These are phyloP conservation scores for Pollachius pollachius DNA, from an alignment of 2,113 vertebrate species.

Conservation along the genomic window DNA sequence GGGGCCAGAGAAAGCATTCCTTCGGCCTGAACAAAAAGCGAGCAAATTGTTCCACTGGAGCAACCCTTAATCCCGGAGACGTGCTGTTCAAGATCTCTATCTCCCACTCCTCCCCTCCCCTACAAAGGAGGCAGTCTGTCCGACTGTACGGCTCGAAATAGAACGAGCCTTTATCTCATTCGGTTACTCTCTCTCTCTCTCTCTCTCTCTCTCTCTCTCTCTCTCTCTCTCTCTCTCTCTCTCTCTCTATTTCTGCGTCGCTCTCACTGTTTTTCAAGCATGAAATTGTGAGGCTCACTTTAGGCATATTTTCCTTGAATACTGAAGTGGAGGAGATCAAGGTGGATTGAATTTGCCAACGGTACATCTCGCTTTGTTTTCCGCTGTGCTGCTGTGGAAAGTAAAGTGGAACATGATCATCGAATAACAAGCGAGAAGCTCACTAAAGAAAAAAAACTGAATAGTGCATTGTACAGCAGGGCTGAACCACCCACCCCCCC, in stretches of 20 bases:
- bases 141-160: not conserved
- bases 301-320: conserved; percentile 20
- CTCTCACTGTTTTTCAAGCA: not conserved
- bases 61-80: conserved; percentile 36
- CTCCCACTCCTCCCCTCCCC: conserved; percentile 3
- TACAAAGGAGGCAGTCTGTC: conserved; percentile 12
- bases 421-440: conserved; percentile 10
- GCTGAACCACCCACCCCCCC: not conserved
- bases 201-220: conserved; percentile 1
- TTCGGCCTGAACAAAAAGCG: conserved; percentile 37
- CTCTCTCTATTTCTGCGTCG: not conserved
- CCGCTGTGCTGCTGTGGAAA: conserved; percentile 3
- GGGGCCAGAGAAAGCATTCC: conserved; percentile 21
- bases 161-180: not conserved
- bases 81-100: conserved; percentile 35
- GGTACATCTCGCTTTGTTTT: not conserved
- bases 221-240: conserved; percentile 3
- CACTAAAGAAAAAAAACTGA: not conserved
- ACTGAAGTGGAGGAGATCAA: conserved; percentile 24
- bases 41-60: conserved; percentile 28
- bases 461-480: conserved; percentile 4
- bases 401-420: conserved; percentile 18
- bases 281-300: conserved; percentile 10
- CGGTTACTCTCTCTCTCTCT: not conserved
- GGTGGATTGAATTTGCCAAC: not conserved